Evolutionary conservation across 2,797 vertebrate genomes (phyloP).

Genomic region (Neomorphus geoffroyi): DNA sequence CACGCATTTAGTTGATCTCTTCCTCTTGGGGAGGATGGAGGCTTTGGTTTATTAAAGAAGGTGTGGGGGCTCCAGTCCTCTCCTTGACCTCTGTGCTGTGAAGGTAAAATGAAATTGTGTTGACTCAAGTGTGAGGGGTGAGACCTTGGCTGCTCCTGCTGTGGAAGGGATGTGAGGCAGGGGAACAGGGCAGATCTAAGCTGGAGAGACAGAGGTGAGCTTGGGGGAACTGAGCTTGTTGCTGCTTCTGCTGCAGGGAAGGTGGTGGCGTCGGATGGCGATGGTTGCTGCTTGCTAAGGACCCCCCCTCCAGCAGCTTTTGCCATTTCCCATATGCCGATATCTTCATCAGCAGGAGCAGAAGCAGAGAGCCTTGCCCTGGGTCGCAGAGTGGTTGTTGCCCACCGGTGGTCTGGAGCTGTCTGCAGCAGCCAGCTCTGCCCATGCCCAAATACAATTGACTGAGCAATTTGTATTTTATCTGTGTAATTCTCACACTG

Average conservation of each 20-base stretch:
- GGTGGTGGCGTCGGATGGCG: neutral
- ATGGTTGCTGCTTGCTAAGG: neutral
- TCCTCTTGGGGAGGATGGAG: neutral
- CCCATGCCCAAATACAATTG: fast-evolving
- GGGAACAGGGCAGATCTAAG: neutral
- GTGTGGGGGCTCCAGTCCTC: neutral
- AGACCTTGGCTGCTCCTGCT: neutral
- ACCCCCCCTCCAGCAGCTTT: neutral
- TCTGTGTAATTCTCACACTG: neutral
- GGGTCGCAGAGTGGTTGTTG: neutral
- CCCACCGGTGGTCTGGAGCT: neutral
- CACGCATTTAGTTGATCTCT: neutral
- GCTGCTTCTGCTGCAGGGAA: neutral
- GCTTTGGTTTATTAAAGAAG: neutral
- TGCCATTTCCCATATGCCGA: neutral
- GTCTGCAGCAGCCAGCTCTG: neutral
- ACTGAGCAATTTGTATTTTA: neutral
- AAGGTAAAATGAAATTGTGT: neutral
- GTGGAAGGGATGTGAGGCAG: neutral
- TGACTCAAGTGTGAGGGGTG: neutral
- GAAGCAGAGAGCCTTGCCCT: neutral
- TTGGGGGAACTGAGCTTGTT: neutral
- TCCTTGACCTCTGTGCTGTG: neutral
- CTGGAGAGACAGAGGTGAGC: neutral
- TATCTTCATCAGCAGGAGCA: neutral